phyloP scores from a whole-genome alignment of 2,113 vertebrate genomes.

The Sander lucioperca region DNA sequence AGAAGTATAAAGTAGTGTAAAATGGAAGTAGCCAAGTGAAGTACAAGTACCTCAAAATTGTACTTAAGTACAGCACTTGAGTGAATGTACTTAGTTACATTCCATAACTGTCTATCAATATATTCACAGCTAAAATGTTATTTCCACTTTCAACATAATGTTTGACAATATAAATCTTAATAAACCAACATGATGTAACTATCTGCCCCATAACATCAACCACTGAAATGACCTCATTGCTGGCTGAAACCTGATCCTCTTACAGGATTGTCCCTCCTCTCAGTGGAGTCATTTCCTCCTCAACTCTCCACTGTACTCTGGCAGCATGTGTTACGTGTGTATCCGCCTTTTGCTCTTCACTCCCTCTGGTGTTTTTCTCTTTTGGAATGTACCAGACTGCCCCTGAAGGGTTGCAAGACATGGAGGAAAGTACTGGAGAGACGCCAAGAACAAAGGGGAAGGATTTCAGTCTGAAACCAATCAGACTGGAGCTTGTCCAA shows the following conservation, averaged over 20 bases:
- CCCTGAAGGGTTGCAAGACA: constrained; percentile 30
- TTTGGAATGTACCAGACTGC: constrained; percentile 70
- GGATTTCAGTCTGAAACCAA: constrained; percentile 37
- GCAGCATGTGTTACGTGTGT: constrained; percentile 7
- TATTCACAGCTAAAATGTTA: rapidly evolving
- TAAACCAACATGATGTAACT: constrained; percentile 59
- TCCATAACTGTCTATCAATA: not conserved
- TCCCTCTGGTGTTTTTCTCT: constrained; percentile 62
- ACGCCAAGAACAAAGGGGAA: constrained; percentile 50
- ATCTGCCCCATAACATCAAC: constrained; percentile 55
- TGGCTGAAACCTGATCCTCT: constrained; percentile 70
- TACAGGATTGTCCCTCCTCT: constrained; percentile 57
- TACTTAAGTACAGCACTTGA: not conserved
- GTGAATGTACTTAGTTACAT: not conserved
- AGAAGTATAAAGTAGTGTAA: not conserved
- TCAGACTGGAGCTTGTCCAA: constrained; percentile 25
- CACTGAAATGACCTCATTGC: constrained; percentile 56
- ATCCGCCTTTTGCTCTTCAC: constrained; percentile 33
- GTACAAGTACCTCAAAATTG: not conserved
- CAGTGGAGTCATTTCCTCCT: constrained; percentile 50
- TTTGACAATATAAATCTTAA: constrained; percentile 9
- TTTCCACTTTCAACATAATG: not conserved
- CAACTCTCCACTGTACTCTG: constrained; percentile 20
- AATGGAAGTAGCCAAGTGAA: not conserved
- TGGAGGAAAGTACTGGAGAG: constrained; percentile 34